Evolutionary conservation across 1,140 invertebrate species (phyloP).

Genomic region (Brachionus calyciflorus): DNA sequence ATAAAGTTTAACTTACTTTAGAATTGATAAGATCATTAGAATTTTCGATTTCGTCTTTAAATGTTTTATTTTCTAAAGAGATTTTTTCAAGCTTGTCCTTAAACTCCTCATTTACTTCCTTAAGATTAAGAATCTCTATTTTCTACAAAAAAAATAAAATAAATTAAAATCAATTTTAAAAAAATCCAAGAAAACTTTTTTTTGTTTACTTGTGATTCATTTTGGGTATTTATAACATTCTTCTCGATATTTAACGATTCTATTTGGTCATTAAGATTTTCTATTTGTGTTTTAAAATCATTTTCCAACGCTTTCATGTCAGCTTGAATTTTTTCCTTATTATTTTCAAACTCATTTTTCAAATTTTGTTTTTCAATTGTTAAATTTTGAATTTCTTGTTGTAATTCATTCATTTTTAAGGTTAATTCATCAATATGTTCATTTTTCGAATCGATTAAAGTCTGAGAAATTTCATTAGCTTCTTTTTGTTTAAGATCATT

Average conservation of each 20-base stretch:
- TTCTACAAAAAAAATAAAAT: neutral
- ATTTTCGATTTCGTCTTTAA: neutral
- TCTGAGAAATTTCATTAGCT: neutral
- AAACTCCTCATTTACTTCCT: neutral
- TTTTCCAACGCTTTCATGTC: neutral
- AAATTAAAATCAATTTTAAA: neutral
- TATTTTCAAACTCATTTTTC: neutral
- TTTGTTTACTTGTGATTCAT: neutral
- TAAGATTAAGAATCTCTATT: neutral
- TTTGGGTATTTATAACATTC: neutral
- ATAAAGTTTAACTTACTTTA: neutral
- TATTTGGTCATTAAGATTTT: neutral
- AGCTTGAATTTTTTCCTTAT: neutral
- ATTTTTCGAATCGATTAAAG: slow-evolving; percentile 33
- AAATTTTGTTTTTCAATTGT: neutral
- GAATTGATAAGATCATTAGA: neutral
- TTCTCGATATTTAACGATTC: neutral
- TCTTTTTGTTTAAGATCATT: neutral
- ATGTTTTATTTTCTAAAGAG: neutral
- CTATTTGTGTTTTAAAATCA: neutral
- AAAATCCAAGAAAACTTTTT: neutral
- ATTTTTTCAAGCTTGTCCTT: neutral
- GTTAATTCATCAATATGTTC: slow-evolving; percentile 20
- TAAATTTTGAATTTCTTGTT: neutral
- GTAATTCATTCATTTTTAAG: neutral